Conservation (phyloP, 1,140 invertebrate species). For the Bombus superbus region DNA sequence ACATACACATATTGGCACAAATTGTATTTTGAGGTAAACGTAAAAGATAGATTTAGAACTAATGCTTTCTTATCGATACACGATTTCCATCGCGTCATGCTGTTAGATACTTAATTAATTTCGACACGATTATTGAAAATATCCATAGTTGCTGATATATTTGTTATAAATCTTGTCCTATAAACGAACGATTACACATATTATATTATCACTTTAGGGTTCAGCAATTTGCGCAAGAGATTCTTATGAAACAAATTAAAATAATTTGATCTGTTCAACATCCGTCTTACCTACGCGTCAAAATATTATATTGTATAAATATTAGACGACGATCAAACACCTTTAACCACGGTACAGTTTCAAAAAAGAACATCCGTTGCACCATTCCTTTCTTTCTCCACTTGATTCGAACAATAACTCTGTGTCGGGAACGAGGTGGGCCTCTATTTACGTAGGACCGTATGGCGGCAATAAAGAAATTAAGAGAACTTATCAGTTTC, state of each 20-base stretch:
- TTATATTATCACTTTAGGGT: background rate
- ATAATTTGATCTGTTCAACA: background rate
- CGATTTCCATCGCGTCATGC: too few relatives aligned
- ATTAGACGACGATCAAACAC: background rate
- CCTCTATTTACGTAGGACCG: slow-evolving; percentile 61
- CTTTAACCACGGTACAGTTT: background rate
- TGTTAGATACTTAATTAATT: too few relatives aligned
- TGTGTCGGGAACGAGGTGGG: slow-evolving; percentile 30
- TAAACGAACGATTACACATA: too few relatives aligned
- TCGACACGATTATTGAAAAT: too few relatives aligned
- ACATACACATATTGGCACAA: too few relatives aligned
- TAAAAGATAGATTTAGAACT: too few relatives aligned
- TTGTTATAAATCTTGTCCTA: too few relatives aligned
- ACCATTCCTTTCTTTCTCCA: background rate
- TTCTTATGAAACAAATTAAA: background rate
- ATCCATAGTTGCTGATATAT: too few relatives aligned
- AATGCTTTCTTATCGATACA: too few relatives aligned
- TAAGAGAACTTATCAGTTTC: slow-evolving; percentile 77
- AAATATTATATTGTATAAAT: background rate
- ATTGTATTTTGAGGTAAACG: too few relatives aligned
- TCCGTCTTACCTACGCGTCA: background rate
- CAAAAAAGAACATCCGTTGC: slow-evolving; percentile 27
- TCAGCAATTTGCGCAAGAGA: background rate
- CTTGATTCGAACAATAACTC: slow-evolving; percentile 54
- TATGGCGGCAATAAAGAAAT: slow-evolving; percentile 73